Base-by-base conservation (phyloP, 2,797 vertebrate genomes). In the Vespertilio murinus region DNA sequence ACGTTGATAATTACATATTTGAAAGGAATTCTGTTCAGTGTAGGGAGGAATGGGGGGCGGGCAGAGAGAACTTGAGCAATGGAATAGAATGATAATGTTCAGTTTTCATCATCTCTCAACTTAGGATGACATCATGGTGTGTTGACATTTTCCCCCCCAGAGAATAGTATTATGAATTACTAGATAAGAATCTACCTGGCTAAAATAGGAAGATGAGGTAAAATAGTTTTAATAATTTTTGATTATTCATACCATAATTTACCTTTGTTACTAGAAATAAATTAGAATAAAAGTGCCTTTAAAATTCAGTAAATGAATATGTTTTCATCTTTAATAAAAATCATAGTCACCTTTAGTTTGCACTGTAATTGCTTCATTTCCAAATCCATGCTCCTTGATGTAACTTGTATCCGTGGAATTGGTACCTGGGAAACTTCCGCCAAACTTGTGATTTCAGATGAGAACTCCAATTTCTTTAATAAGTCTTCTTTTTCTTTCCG, bases 361-460 rank as follows among this genome's bases (percentile, higher is more conserved):
- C 97, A 98, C 91, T 99, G 99, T 95, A 99, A 98, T 97, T 99
- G 99, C 97, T 99, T 99, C 96, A 99, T 98, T 98, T 99, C 99
- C 91, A 97, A 96, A 98, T 99, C 99, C 97, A 98, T 96, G 88
- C 97, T 97, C 96, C 98, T 99, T 93, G 97, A 95, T 88, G 96
- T 97, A 80, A 96, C 94, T 95, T 97, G 96, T 96, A 89, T 96
- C 79, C 94, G 97, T 90, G 96, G 97, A 95, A 96, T 94, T 96
- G 91, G 92, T 77, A 95, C 70, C n/a, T 42, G 91, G 94, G 93
- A 97, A 71, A 78, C 96, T 94, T 97, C 98, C 90, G 96, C 89
- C 96, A 98, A 97, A 95, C 96, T 98, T 96, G 96, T 98, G 92
- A 97, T 85, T 97, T 98, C 98, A 97, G 96, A 97, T 96, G 98